Conservation (phyloP, 1,140 invertebrate species). For the Gryon sp. region DNA sequence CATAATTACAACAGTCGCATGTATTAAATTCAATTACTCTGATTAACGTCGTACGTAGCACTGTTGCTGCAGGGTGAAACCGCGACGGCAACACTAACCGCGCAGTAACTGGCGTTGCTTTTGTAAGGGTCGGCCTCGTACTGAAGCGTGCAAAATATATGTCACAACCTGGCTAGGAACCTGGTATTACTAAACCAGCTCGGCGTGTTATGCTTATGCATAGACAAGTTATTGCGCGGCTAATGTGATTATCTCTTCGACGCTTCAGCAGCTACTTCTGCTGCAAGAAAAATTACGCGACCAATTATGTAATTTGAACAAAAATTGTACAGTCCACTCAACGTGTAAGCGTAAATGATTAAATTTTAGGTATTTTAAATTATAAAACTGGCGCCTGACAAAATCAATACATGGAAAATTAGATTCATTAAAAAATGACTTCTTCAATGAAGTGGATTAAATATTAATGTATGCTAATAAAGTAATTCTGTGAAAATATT, state of each 20-base stretch:
- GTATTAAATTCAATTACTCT: conserved; percentile 79
- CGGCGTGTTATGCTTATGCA: conserved; percentile 77
- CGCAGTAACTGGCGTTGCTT: conserved; percentile 48
- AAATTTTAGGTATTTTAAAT: too few relatives aligned
- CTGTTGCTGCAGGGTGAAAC: conserved; percentile 56
- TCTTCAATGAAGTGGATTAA: too few relatives aligned
- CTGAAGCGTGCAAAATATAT: conserved; percentile 73
- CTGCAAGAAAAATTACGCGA: conserved; percentile 44
- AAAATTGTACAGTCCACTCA: conserved; percentile 15
- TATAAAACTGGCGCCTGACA: too few relatives aligned
- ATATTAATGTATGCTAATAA: too few relatives aligned
- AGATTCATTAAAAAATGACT: too few relatives aligned
- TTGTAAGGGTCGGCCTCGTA: conserved; percentile 53
- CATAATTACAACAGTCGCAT: conserved; percentile 79
- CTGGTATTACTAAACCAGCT: conserved; percentile 64
- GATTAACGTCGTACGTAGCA: conserved; percentile 78
- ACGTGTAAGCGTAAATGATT: too few relatives aligned
- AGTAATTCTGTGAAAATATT: too few relatives aligned
- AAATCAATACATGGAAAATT: too few relatives aligned
- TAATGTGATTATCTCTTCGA: conserved; percentile 79
- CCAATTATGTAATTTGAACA: conserved; percentile 36
- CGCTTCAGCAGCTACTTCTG: conserved; percentile 59
- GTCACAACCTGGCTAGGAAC: conserved; percentile 76
- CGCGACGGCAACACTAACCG: conserved; percentile 46
- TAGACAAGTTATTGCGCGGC: conserved; percentile 77